Evolutionary conservation across 2,797 vertebrate genomes (phyloP), one percentile per base, ranked within the genome.

Genomic region (Hylomyscus alleni): DNA sequence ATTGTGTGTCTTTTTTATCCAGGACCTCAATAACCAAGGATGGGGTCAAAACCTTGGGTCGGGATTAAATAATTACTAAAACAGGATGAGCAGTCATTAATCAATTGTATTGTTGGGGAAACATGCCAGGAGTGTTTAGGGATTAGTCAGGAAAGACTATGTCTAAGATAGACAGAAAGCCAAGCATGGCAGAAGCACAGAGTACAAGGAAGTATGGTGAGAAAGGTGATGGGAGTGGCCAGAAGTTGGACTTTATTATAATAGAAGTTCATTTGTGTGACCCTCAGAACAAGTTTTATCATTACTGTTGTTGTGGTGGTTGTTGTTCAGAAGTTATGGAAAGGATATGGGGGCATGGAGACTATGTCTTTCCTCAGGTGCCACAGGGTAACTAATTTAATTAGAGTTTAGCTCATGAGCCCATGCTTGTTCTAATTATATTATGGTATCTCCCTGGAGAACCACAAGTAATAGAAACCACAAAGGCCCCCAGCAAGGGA

Each of bases 321-420:
- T 78, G 34, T 14, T 56, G n/a, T 0, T 44, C 34, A 3, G 34
- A 12, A 52, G 54, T 86, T 26, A 76, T 2, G 24, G 62, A 31
- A 37, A 90, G 81, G n/a, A 94, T 75, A 91, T 58, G 29, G 62
- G 88, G 52, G 5, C 12, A 6, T 1, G 77, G 69, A 73, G 31
- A 40, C 47, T 20, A 87, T 56, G 12, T 15, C n/a, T 11, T 3
- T 65, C 37, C 60, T 88, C 40, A 4, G 31, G 31, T 5, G 34
- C 37, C 29, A 0, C 26, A 17, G 0, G 1, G 3, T n/a, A 26
- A 24, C 22, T 87, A n/a, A 50, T 14, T 20, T 22, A 31, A 65
- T 65, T 65, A 1, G 29, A 52, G 1, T 24, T 37, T 40, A 24
- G 40, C 76, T 77, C 37, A 60, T 22, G 50, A 86, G 22, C 10